Percentiles rank a stretch among this genome's conserved stretches.
Evolutionary conservation across 2,888 invertebrate genomes (phyloP).

Genomic region (Gerris lacustris): DNA sequence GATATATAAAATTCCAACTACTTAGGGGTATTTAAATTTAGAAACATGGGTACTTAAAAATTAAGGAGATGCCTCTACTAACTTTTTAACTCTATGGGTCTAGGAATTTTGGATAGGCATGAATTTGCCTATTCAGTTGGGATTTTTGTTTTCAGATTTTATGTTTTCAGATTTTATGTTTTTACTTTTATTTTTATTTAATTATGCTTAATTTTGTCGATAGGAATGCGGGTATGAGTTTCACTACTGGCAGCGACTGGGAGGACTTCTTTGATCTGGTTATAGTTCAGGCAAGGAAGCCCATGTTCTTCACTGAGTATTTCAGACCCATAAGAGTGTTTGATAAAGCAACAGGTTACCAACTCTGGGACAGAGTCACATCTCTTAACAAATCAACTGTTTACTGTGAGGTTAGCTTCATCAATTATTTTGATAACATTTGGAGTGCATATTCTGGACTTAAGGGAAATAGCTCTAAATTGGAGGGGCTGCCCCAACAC

Average conservation of each 20-base stretch:
- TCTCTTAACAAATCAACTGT: conserved; percentile 75
- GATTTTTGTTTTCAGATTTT: no score
- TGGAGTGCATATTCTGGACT: not conserved
- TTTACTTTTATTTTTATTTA: no score
- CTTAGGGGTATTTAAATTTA: no score
- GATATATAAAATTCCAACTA: no score
- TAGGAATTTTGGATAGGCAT: no score
- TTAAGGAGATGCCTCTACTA: no score
- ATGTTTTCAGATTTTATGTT: no score
- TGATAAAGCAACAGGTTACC: conserved; percentile 64
- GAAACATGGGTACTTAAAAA: no score
- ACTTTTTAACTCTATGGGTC: no score
- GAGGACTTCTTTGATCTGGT: conserved; percentile 83
- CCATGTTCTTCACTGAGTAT: conserved; percentile 86
- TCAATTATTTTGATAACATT: not conserved
- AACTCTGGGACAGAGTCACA: conserved; percentile 84
- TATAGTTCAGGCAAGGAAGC: conserved; percentile 89
- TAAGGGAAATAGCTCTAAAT: not conserved
- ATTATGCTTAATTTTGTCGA: conserved; percentile 37
- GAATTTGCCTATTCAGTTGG: no score
- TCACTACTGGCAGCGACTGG: conserved; percentile 80
- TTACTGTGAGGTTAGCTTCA: conserved; percentile 67
- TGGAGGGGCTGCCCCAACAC: not conserved
- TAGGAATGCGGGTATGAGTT: conserved; percentile 78
- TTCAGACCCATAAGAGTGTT: conserved; percentile 81